These are phyloP conservation scores for Pipistrellus pygmaeus DNA, from an alignment of 2,797 vertebrate species.

Conservation along the genomic window DNA sequence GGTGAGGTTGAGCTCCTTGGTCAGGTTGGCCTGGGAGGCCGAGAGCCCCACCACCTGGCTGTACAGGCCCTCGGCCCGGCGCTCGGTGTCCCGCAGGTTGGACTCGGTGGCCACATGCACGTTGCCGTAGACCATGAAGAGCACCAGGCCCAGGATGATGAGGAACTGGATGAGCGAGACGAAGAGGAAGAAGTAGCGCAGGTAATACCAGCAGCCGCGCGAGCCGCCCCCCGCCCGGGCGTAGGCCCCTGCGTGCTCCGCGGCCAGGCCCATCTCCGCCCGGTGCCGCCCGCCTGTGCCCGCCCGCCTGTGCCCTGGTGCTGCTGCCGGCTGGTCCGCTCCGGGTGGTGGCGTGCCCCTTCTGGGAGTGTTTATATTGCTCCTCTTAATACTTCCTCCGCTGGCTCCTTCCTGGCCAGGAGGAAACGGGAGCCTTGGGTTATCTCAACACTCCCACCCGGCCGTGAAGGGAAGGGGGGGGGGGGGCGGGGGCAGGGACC, in stretches of 20 bases:
- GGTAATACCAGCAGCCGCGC: conserved; percentile 94
- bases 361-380: conserved; percentile 81
- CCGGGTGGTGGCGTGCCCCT: conserved; percentile 49
- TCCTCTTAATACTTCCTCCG: conserved; percentile 85
- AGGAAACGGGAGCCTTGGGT: conserved; percentile 82
- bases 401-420: conserved; percentile 86
- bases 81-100: conserved; percentile 89
- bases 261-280: conserved; percentile 51
- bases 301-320: accelerated
- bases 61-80: conserved; percentile 85
- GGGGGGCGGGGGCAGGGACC: background rate
- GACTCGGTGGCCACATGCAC: conserved; percentile 89
- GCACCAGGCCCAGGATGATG: conserved; percentile 96
- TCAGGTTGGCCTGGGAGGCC: conserved; percentile 86
- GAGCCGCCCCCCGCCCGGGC: conserved; percentile 83
- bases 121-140: conserved; percentile 97
- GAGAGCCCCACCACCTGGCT: conserved; percentile 83
- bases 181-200: conserved; percentile 96
- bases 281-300: background rate
- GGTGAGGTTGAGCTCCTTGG: conserved; percentile 86
- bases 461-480: conserved; percentile 46
- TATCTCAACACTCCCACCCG: conserved; percentile 77
- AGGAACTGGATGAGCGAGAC: conserved; percentile 96
- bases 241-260: conserved; percentile 54
- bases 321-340: background rate